Evolutionary conservation across 2,888 invertebrate species (phyloP).

Genomic region (Hetaerina titia): DNA sequence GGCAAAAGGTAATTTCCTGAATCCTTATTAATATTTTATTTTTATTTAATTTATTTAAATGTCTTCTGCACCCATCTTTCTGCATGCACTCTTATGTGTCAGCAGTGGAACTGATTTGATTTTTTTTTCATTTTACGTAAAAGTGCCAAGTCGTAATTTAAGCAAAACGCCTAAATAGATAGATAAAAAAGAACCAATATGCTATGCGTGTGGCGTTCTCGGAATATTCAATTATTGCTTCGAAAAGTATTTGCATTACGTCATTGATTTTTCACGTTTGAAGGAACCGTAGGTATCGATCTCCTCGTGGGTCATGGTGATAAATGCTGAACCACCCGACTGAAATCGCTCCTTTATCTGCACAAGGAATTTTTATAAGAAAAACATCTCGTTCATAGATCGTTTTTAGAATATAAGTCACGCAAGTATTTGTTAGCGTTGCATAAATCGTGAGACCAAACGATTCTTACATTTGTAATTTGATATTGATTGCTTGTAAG

Average conservation of each 20-base stretch:
- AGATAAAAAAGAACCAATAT: neutral
- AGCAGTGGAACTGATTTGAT: neutral
- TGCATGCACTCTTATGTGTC: neutral
- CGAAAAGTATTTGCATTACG: neutral
- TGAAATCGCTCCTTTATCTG: slow-evolving; percentile 51
- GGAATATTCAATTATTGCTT: slow-evolving; percentile 4
- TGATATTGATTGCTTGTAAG: neutral
- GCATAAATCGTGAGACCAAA: slow-evolving; percentile 29
- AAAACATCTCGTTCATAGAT: slow-evolving; percentile 24
- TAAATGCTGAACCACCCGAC: slow-evolving; percentile 45
- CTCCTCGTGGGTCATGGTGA: neutral
- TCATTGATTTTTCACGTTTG: slow-evolving; percentile 38
- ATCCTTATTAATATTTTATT: neutral
- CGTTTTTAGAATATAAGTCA: slow-evolving; percentile 51
- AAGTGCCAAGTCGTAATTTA: neutral
- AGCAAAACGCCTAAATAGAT: neutral
- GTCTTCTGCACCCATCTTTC: neutral
- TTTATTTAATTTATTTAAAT: neutral
- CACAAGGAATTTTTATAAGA: slow-evolving; percentile 43
- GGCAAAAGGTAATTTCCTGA: neutral
- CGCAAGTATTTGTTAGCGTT: slow-evolving; percentile 41
- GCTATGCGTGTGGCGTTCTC: neutral
- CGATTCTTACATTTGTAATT: slow-evolving; percentile 30
- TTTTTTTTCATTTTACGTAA: neutral
- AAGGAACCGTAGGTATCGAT: slow-evolving; percentile 45